Base-by-base conservation (phyloP, 2,888 invertebrate species). In the Gonocerus acuteangulatus region DNA sequence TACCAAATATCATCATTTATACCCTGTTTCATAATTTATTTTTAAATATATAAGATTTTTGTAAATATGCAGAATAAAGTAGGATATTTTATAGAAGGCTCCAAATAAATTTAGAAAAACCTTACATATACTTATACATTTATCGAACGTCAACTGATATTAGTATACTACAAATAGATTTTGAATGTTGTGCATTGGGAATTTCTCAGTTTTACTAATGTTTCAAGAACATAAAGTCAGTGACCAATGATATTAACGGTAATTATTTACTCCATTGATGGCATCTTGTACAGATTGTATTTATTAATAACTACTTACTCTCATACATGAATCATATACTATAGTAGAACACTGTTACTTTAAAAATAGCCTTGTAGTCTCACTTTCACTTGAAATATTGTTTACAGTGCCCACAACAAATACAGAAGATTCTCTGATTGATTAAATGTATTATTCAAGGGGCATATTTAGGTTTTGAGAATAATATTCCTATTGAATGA, bases 21-120 rank as follows among this genome's bases (percentile, higher is more conserved):
- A 60, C 34, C 48, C 39, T 60, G 52, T 60, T 60, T 60, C 39
- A 49, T 36, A 60, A 52, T 60, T 60, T 60, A 51, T 60, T 58
- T 58, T 60, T 52, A 60, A 60, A 47, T 45, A 19, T 47, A 54
- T 57, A 57, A 56, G 57, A 57, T 57, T 57, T 22, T 39, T 60
- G 60, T 60, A 60, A 45, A 60, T 60, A 60, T 32, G 44, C 32
- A 57, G 47, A 57, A 44, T 57, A 57, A 42, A 57, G 44, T 57
- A 57, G 57, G 44, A 18, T 47, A 57, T 57, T 57, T 57, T 57
- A 57, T 57, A 57, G 57, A 27, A 45, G 45, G 47, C 27, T 57
- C 57, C 45, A 18, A 44, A 51, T 44, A 21, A 57, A 27, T 32
- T 3, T 57, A 47, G 47, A 45, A 23, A 49, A 32, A 49, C 21